A percentile compares a stretch with the other conserved stretches of the same genome.
These are phyloP conservation scores for Myiozetetes cayanensis DNA, from an alignment of 2,113 vertebrate genomes.

Conservation along the genomic window DNA sequence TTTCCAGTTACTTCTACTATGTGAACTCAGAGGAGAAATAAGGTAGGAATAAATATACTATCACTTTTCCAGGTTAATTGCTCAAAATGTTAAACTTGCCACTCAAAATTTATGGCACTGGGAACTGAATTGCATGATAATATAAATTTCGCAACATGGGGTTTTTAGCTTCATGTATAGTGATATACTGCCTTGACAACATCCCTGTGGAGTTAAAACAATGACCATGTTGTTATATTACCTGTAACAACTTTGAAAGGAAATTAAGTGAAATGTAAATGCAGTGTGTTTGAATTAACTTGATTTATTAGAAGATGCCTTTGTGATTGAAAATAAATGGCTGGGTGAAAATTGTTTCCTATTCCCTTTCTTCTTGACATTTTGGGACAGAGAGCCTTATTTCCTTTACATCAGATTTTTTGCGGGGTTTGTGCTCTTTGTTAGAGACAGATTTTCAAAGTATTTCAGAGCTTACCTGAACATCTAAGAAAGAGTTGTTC, in stretches of 20 bases:
- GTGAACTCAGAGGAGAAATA: conserved; percentile 40
- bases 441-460: neutral
- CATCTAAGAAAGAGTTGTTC: neutral
- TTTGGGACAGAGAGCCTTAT: neutral
- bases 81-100: conserved; percentile 18
- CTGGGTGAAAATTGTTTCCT: neutral
- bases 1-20: conserved; percentile 32
- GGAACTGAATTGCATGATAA: conserved; percentile 9
- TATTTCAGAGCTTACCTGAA: neutral
- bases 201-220: neutral
- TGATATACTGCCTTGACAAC: neutral
- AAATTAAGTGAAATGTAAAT: neutral
- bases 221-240: neutral
- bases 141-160: neutral
- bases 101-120: neutral
- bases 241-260: neutral
- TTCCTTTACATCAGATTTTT: neutral
- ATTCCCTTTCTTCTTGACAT: neutral
- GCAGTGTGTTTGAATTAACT: neutral
- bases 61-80: conserved; percentile 15
- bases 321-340: neutral
- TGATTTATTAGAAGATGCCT: neutral
- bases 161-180: conserved; percentile 1
- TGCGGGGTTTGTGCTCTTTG: neutral
- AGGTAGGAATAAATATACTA: conserved; percentile 42